Evolutionary conservation across 1,140 invertebrate species (phyloP).

Genomic region (Bombus huntii): DNA sequence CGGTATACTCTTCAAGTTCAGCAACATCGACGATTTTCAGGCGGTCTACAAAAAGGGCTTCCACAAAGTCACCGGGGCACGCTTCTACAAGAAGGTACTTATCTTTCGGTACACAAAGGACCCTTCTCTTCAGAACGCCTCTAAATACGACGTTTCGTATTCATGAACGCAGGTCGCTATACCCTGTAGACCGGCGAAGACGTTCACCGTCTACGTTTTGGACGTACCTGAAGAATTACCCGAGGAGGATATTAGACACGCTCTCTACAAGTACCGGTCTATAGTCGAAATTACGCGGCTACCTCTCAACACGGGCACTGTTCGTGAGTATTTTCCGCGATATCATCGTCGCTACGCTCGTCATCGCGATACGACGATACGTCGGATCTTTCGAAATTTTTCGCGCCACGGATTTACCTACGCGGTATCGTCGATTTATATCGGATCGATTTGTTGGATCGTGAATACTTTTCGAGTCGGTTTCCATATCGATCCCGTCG

Average conservation of each 20-base stretch:
- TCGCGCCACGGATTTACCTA: background rate
- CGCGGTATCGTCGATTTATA: background rate
- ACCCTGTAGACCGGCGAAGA: conserved; percentile 91
- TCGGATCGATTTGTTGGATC: background rate
- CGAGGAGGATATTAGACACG: conserved; percentile 91
- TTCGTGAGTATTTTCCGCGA: conserved; percentile 72
- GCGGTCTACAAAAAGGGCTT: conserved; percentile 93
- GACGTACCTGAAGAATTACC: conserved; percentile 92
- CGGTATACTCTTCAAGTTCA: conserved; percentile 94
- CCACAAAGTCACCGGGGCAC: conserved; percentile 90
- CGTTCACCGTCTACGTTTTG: conserved; percentile 90
- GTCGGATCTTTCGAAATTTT: background rate
- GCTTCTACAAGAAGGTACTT: conserved; percentile 90
- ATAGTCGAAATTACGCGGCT: conserved; percentile 89
- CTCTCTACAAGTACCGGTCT: conserved; percentile 90
- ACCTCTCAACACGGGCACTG: conserved; percentile 80
- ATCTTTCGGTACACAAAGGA: conserved; percentile 61
- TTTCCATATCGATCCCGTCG: too few relatives aligned
- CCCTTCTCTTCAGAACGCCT: conserved; percentile 60
- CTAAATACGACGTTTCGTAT: conserved; percentile 52
- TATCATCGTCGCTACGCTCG: background rate
- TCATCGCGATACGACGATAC: background rate
- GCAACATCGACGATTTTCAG: conserved; percentile 91
- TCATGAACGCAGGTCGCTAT: conserved; percentile 87
- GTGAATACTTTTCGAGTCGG: background rate